phyloP scores from a whole-genome alignment of 2,797 vertebrate genomes.

The Chelonia mydas region DNA sequence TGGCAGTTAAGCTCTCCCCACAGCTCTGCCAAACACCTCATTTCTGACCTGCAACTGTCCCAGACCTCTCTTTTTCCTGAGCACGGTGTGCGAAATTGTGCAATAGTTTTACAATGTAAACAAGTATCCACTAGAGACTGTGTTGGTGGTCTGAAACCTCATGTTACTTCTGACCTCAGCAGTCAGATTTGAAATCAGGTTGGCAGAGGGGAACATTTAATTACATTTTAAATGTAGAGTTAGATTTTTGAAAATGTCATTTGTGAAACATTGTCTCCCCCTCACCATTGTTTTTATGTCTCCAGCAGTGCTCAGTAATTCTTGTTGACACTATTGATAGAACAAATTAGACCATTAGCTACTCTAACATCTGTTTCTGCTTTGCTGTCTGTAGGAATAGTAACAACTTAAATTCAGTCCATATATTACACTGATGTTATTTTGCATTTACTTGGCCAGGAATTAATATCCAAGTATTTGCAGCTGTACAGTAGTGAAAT shows the following conservation, averaged over 20 bases:
- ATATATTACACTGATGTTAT: slow-evolving; percentile 34
- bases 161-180: not conserved
- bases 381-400: slow-evolving; percentile 53
- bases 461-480: not conserved
- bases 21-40: not conserved
- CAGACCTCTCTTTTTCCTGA: not conserved
- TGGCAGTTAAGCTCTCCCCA: not conserved
- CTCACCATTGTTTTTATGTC: slow-evolving; percentile 40
- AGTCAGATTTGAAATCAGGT: not conserved
- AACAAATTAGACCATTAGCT: slow-evolving; percentile 49
- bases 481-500: not conserved
- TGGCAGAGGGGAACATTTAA: not conserved
- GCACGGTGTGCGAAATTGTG: not conserved
- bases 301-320: slow-evolving; percentile 52
- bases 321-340: slow-evolving; percentile 32
- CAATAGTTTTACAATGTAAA: not conserved
- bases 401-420: slow-evolving; percentile 37
- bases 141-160: not conserved
- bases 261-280: not conserved
- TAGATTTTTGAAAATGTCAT: not conserved
- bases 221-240: not conserved
- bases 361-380: slow-evolving; percentile 56
- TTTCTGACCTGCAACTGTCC: not conserved
- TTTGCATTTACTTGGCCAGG: slow-evolving; percentile 45
- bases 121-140: not conserved